Evolutionary conservation across 53 echinoderm and acorn worm species (phyloP), one percentile per base, ranked within the genome.

Genomic region (Henricia sp.): DNA sequence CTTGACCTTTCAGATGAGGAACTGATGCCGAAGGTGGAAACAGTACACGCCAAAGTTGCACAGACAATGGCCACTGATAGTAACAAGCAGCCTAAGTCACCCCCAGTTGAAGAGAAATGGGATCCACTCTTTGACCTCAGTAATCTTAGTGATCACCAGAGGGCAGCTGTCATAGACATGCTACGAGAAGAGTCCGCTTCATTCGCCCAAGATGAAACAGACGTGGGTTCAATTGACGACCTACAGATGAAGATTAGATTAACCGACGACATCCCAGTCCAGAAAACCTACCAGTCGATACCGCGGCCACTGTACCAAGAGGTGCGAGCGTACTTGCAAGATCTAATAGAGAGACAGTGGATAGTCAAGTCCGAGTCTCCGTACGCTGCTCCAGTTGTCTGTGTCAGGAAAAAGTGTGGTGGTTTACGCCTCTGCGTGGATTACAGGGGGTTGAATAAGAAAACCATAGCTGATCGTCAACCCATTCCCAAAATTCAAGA

Each of bases 341-440:
- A 82, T 52, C 43, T 92, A 6, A 50, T 89, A 11, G 37, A 57
- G 0, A 30, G 80, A 19, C 68, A 82, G 0, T 92, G 92, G 92
- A 89, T 92, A 37, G 42, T 19, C 5, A 92, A 82, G 40, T 89
- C 92, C 10, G 44, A 72, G 19, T 89, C 89, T 2, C 82, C 92
- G 0, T 86, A 89, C 34, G 86, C 92, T 17, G 89, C 87, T 12
- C 87, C 86, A 21, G 37, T 89, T 0, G 89, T 86, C 1, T 92
- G 89, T 73, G 89, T 92, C 0, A 56, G 89, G 39, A 89, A 92
- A 37, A 89, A 76, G 36, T 74, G 83, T 58, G 86, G 82, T 6
- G 21, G 71, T 4, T 54, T 89, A 3, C 56, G 92, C 0, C 74
- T 92, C 0, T 93, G 90, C 37, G 34, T 86, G 0, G 86, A 93